A percentile compares a stretch with the other conserved stretches of the same genome.
These are phyloP conservation scores for Calliopum simillimum DNA, from an alignment of 2,888 invertebrate species.

Conservation along the genomic window DNA sequence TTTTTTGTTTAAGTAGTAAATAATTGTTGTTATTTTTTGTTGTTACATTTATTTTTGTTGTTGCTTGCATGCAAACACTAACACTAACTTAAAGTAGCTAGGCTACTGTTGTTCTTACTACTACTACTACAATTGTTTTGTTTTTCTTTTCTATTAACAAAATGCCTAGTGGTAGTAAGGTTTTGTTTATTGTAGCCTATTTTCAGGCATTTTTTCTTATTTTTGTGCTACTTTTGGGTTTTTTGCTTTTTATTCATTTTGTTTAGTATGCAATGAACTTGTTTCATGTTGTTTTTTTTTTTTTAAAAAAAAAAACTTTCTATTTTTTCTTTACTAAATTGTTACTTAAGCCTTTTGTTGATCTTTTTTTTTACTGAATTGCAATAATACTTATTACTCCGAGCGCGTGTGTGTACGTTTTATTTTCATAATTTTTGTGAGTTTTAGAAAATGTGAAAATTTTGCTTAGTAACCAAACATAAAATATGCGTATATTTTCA, in stretches of 20 bases:
- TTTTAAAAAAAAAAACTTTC: too few relatives aligned
- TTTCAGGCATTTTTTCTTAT: not conserved
- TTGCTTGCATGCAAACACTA: not conserved
- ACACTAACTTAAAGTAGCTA: not conserved
- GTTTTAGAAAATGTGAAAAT: too few relatives aligned
- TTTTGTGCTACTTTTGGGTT: too few relatives aligned
- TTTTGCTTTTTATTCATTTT: not conserved
- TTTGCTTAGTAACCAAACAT: too few relatives aligned
- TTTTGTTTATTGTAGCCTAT: slow-evolving; percentile 16
- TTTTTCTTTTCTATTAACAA: slow-evolving; percentile 12
- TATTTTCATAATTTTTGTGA: too few relatives aligned
- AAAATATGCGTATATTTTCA: too few relatives aligned
- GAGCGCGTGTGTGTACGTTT: too few relatives aligned
- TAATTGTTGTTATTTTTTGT: not conserved
- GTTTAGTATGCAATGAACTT: not conserved
- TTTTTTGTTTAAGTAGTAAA: slow-evolving; percentile 3
- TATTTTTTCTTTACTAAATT: too few relatives aligned
- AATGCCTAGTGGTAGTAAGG: not conserved
- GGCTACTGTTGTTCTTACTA: too few relatives aligned
- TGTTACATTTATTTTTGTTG: not conserved
- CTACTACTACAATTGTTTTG: not conserved
- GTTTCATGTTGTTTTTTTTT: not conserved
- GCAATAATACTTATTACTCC: too few relatives aligned
- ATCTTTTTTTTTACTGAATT: too few relatives aligned
- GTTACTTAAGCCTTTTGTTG: too few relatives aligned